Evolutionary conservation across 2,797 vertebrate genomes (phyloP), one percentile per base, ranked within the genome.

Genomic region (Epinephelus coioides): DNA sequence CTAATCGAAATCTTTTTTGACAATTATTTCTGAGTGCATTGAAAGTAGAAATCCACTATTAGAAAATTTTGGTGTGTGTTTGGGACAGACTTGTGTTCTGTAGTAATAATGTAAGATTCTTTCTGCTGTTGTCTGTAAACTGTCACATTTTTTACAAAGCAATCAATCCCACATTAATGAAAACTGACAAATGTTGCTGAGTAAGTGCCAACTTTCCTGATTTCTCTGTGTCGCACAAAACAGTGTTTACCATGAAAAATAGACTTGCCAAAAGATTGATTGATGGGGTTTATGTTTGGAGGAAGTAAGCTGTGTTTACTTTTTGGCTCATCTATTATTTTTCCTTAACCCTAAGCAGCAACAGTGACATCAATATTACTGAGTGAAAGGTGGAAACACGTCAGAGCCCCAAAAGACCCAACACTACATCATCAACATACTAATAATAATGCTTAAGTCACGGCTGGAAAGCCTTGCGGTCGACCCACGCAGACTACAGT

Each of bases 401-500:
- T 1, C 8, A 43, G 23, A 61, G 13, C 53, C 23, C 11, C 1
- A 23, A 18, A 72, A 25, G 9, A 54, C 13, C n/a, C 53, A 76
- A 51, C 23, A 59, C 34, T 53, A 19, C 38, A 74, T 54, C 34
- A 64, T 56, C 34, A n/a, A 46, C 47, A 59, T 57, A 68, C 70
- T 66, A 74, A 47, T 9, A 74, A 47, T 11, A 27, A 12, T 53
- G 44, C 38, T 67, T 49, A 59, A 65, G 57, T 69, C 55, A 66
- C 21, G 40, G 34, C 25, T 53, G 27, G 4, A 66, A 73, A 63
- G 57, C 69, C 72, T 83, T 57, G 59, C 13, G 5, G 81, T 82
- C 56, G 71, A 57, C 68, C 71, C 77, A 81, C 23, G 23, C 64
- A 78, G 76, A 77, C 63, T 56, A 19, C 70, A 73, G 76, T 78